Conservation (phyloP, 2,888 invertebrate species). For the Elysia crispata region DNA sequence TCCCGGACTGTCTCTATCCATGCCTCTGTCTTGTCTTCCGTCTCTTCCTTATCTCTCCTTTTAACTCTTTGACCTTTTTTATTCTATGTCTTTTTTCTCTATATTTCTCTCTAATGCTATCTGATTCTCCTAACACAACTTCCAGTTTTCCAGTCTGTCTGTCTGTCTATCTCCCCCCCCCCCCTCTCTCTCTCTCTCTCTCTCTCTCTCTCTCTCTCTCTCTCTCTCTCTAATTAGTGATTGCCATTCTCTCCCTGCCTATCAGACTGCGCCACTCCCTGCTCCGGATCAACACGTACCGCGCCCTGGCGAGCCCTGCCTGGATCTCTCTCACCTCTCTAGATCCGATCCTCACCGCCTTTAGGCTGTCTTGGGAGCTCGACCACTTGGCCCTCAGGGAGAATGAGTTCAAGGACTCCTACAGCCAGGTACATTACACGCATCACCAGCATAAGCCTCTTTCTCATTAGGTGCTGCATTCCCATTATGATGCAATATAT, state of each 20-base stretch:
- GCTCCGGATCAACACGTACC: conserved; percentile 79
- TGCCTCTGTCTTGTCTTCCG: too few relatives aligned
- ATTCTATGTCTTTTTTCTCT: too few relatives aligned
- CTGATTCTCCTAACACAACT: too few relatives aligned
- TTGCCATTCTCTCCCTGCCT: neutral
- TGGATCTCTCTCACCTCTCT: conserved; percentile 81
- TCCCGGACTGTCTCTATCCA: too few relatives aligned
- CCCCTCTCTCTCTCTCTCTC: conserved; percentile 17
- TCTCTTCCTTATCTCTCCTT: too few relatives aligned
- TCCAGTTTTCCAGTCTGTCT: too few relatives aligned
- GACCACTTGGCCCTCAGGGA: conserved; percentile 79
- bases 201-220: neutral
- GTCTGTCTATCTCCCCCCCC: neutral
- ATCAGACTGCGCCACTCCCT: conserved; percentile 79
- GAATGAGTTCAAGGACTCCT: conserved; percentile 80
- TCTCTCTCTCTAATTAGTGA: too few relatives aligned
- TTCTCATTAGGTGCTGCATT: too few relatives aligned
- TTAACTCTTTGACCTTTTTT: too few relatives aligned
- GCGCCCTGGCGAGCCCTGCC: conserved; percentile 80
- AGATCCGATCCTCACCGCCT: conserved; percentile 80
- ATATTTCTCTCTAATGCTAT: too few relatives aligned
- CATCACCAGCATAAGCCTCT: too few relatives aligned
- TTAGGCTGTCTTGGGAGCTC: conserved; percentile 80
- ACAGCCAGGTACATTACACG: conserved; percentile 62
- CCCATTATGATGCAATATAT: too few relatives aligned